A percentile compares a stretch with the other conserved stretches of the same genome.
Conservation (phyloP, 2,888 invertebrate genomes). For the Drosophila demipolita region DNA sequence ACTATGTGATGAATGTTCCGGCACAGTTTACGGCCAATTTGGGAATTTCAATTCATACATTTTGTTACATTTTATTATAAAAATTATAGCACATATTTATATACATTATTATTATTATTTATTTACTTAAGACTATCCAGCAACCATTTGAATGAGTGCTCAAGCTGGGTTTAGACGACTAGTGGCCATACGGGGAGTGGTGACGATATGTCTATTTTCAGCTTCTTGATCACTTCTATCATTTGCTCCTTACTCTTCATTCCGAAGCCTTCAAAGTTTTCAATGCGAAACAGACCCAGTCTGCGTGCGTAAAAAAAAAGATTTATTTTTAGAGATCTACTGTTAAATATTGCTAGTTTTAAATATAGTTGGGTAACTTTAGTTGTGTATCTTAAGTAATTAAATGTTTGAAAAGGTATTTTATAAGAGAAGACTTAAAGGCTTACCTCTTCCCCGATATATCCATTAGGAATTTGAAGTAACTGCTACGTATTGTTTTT, state of each 20-base stretch:
- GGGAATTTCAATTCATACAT: conserved; percentile 60
- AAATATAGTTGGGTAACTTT: too few species aligned
- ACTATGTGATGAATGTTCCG: conserved; percentile 63
- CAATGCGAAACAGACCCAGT: conserved; percentile 52
- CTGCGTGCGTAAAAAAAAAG: conserved; percentile 19
- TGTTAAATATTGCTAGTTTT: not conserved
- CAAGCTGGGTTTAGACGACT: conserved; percentile 21
- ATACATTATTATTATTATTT: conserved; percentile 8
- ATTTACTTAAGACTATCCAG: conserved; percentile 10
- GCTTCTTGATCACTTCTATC: conserved; percentile 38
- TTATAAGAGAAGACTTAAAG: not conserved
- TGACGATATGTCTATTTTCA: conserved; percentile 54
- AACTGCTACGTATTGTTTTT: conserved; percentile 90
- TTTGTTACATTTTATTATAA: conserved; percentile 45
- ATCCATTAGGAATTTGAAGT: conserved; percentile 91
- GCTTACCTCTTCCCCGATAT: conserved; percentile 89
- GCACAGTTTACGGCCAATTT: conserved; percentile 64
- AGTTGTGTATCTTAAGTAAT: too few species aligned
- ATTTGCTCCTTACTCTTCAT: conserved; percentile 50
- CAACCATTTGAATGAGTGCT: not conserved
- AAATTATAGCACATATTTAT: conserved; percentile 29
- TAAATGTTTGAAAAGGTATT: not conserved
- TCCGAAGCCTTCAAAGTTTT: conserved; percentile 51
- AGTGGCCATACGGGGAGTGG: conserved; percentile 44
- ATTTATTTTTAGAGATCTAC: not conserved